Evolutionary conservation across 2,113 vertebrate species (phyloP).

Genomic region (Coracopsis vasa): DNA sequence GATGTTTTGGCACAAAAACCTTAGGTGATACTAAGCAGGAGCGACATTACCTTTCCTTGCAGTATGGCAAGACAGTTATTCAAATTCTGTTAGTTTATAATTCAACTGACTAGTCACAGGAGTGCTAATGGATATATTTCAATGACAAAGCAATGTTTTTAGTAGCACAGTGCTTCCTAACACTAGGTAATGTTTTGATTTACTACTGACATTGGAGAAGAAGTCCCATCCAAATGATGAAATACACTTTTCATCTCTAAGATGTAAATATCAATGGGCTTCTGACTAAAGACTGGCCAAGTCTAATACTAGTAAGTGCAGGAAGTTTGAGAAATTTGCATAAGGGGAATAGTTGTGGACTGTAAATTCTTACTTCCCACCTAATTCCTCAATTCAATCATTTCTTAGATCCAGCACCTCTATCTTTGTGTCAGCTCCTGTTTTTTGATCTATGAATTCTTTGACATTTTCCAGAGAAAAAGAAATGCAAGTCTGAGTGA

Average conservation of each 20-base stretch:
- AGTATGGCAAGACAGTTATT: neutral
- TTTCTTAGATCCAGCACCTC: slow-evolving; percentile 5
- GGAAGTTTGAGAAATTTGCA: neutral
- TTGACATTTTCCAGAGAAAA: slow-evolving; percentile 8
- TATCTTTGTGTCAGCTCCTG: neutral
- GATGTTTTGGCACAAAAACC: slow-evolving; percentile 10
- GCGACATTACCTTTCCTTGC: neutral
- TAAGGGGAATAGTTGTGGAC: neutral
- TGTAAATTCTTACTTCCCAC: neutral
- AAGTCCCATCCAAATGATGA: neutral
- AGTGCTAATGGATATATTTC: neutral
- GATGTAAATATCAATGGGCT: neutral
- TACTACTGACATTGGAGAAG: neutral
- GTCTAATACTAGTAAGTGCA: neutral
- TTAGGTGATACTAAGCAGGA: neutral
- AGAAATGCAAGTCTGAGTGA: neutral
- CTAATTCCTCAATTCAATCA: neutral
- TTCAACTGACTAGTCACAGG: neutral
- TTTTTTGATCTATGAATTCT: slow-evolving; percentile 35
- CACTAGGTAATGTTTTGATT: neutral
- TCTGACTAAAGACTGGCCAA: neutral
- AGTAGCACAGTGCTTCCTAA: neutral
- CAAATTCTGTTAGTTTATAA: slow-evolving; percentile 27
- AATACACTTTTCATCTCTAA: neutral
- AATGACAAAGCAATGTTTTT: neutral